Evolutionary conservation across 2,888 invertebrate species (phyloP).

Genomic region (Sinhomidia bicolor): DNA sequence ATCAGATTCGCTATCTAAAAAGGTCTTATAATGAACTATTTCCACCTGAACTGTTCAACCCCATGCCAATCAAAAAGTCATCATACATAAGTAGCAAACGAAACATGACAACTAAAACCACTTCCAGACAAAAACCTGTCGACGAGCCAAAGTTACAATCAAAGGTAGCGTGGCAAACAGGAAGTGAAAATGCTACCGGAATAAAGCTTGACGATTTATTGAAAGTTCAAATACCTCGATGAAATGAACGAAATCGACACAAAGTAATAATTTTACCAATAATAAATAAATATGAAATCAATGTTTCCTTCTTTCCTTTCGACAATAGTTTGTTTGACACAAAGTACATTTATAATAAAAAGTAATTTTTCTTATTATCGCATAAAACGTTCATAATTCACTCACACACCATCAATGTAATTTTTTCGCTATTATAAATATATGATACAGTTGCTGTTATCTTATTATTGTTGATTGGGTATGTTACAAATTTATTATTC

Average conservation of each 20-base stretch:
- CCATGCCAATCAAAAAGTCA: background rate
- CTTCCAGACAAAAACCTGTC: background rate
- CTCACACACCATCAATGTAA: too few species aligned
- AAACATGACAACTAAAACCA: background rate
- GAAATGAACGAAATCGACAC: background rate
- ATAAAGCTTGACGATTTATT: slow-evolving; percentile 19
- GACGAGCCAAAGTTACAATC: slow-evolving; percentile 34
- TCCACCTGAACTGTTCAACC: slow-evolving; percentile 46
- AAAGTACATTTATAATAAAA: too few species aligned
- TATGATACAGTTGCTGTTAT: background rate
- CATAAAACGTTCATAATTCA: too few species aligned
- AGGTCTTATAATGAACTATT: slow-evolving; percentile 77
- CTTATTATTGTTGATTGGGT: background rate
- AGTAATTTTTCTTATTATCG: too few species aligned
- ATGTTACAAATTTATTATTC: background rate
- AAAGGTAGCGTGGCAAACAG: slow-evolving; percentile 44
- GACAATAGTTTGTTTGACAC: too few species aligned
- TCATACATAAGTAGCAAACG: background rate
- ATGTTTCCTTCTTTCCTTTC: too few species aligned
- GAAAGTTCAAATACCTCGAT: background rate
- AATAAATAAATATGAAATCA: too few species aligned
- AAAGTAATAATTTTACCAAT: too few species aligned
- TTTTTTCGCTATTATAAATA: too few species aligned
- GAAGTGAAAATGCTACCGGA: too few species aligned
- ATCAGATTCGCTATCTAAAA: slow-evolving; percentile 75